Evolutionary conservation across 2,797 vertebrate species (phyloP).

Genomic region (Falco cherrug): DNA sequence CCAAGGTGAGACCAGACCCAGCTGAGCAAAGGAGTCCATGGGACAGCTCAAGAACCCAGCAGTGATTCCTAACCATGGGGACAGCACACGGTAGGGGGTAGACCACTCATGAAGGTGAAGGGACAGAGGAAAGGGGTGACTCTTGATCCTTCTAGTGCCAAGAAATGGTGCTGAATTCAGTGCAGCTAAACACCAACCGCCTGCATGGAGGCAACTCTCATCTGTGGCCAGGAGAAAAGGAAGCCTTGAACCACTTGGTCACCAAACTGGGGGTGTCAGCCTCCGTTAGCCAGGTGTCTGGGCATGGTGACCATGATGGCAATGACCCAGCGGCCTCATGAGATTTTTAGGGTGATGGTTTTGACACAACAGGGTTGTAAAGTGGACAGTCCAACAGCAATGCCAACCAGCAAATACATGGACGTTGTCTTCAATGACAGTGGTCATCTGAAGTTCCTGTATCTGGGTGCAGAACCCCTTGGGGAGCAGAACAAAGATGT

Average conservation of each 20-base stretch:
- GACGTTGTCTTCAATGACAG: conserved; percentile 85
- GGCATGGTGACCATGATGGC: neutral
- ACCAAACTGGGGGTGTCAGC: neutral
- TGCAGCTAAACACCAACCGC: neutral
- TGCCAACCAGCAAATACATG: conserved; percentile 88
- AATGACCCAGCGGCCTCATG: rapidly evolving
- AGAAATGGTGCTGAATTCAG: neutral
- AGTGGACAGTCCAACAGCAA: neutral
- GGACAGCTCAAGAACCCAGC: neutral
- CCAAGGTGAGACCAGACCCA: neutral
- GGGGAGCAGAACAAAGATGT: conserved; percentile 90
- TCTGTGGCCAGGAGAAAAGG: neutral
- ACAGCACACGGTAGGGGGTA: rapidly evolving
- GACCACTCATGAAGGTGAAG: neutral
- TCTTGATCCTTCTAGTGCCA: neutral
- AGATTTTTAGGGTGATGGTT: neutral
- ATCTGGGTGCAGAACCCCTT: conserved; percentile 83
- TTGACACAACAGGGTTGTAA: neutral
- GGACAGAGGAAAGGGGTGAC: neutral
- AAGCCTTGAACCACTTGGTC: neutral
- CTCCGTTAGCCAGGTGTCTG: neutral
- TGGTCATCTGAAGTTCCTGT: conserved; percentile 95
- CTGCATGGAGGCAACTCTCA: neutral
- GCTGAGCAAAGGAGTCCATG: neutral
- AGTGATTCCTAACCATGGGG: neutral